These are phyloP conservation scores for Holacanthus passer DNA, from an alignment of 2,113 vertebrate species.

Conservation along the genomic window DNA sequence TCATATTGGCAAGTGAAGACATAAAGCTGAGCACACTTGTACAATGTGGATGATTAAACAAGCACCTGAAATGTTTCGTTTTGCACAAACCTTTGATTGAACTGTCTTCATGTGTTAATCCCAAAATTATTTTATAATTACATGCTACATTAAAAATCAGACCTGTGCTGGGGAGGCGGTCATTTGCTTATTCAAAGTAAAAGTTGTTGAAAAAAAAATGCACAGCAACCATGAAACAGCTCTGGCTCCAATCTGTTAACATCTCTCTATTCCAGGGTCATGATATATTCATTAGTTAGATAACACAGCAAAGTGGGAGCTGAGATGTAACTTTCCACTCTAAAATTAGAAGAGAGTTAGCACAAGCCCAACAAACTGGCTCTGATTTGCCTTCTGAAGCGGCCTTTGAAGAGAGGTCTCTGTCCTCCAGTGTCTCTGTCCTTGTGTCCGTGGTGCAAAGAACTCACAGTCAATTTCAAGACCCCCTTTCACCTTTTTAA, in stretches of 20 bases:
- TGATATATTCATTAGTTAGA: slow-evolving; percentile 53
- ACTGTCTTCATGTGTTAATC: slow-evolving; percentile 14
- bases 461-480: slow-evolving; percentile 19
- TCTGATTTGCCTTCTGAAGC: slow-evolving; percentile 8
- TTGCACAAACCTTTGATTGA: slow-evolving; percentile 15
- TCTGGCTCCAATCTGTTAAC: slow-evolving; percentile 37
- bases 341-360: slow-evolving; percentile 44
- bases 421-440: slow-evolving; percentile 7
- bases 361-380: slow-evolving; percentile 30
- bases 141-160: slow-evolving; percentile 39
- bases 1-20: slow-evolving; percentile 61
- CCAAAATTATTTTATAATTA: slow-evolving; percentile 7
- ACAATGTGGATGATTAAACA: slow-evolving; percentile 32
- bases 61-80: slow-evolving; percentile 52
- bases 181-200: slow-evolving; percentile 31
- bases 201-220: slow-evolving; percentile 19
- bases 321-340: slow-evolving; percentile 45
- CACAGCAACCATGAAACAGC: slow-evolving; percentile 12
- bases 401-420: slow-evolving; percentile 10
- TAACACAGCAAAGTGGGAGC: slow-evolving; percentile 37
- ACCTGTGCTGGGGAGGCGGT: background rate
- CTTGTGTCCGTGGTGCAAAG: slow-evolving; percentile 7
- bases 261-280: slow-evolving; percentile 24
- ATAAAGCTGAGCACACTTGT: slow-evolving; percentile 35
- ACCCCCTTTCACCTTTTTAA: slow-evolving; percentile 61